A percentile compares a stretch with the other conserved stretches of the same genome.
Evolutionary conservation across 2,888 invertebrate genomes (phyloP).

Genomic region (Melinopterus prodromus): DNA sequence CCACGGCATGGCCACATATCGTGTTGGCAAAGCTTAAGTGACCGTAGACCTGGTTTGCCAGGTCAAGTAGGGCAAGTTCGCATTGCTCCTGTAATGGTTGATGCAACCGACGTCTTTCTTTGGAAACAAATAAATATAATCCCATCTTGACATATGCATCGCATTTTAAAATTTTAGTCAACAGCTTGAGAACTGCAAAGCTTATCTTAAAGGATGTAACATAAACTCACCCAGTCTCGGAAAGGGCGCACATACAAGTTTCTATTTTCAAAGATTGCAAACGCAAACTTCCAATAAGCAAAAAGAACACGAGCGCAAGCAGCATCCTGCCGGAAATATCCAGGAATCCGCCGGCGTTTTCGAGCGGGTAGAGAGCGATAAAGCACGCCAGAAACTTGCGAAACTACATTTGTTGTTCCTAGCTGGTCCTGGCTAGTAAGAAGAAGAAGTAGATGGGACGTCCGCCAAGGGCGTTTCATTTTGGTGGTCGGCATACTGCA

Average conservation of each 20-base stretch:
- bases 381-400: slow-evolving; percentile 14
- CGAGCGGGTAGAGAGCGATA: not conserved
- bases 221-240: not conserved
- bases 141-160: too few species aligned
- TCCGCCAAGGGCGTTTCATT: slow-evolving; percentile 14
- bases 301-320: not conserved
- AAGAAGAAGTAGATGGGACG: not conserved
- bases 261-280: not conserved
- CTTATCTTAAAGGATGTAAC: not conserved
- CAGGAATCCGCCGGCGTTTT: not conserved
- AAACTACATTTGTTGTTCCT: slow-evolving; percentile 18
- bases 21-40: too few species aligned
- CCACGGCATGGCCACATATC: too few species aligned
- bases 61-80: too few species aligned
- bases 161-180: too few species aligned
- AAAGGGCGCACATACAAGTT: not conserved
- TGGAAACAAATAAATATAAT: too few species aligned
- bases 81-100: too few species aligned
- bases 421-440: not conserved
- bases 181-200: not conserved
- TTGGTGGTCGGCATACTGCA: slow-evolving; percentile 16
- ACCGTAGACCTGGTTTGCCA: too few species aligned
- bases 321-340: slow-evolving; percentile 8
- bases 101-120: too few species aligned
- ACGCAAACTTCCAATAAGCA: slow-evolving; percentile 11